These are phyloP conservation scores for Diploscapter pachys DNA, from an alignment of 1,140 invertebrate genomes.

Conservation along the genomic window DNA sequence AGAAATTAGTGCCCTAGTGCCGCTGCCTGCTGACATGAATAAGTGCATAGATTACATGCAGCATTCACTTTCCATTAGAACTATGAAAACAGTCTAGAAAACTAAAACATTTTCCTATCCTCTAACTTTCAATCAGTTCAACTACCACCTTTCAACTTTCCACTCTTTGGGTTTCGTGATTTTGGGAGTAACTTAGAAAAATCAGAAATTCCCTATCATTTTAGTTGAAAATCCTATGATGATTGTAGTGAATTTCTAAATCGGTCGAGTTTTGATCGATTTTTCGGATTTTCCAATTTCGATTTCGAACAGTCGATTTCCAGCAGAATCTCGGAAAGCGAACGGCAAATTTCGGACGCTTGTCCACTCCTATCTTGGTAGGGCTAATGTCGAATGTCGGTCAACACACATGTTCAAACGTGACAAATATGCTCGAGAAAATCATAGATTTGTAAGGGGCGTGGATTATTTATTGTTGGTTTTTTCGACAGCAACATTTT, in stretches of 20 bases:
- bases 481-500: background rate
- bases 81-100: background rate
- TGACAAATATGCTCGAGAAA: too few relatives aligned
- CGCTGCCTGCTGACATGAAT: background rate
- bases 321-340: slow-evolving; percentile 32
- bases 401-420: too few relatives aligned
- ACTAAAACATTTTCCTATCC: slow-evolving; percentile 8
- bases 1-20: background rate
- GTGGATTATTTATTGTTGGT: slow-evolving; percentile 9
- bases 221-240: background rate
- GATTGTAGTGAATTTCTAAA: background rate
- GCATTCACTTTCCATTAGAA: background rate
- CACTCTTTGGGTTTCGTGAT: background rate
- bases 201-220: background rate
- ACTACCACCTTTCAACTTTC: slow-evolving; percentile 1
- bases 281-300: slow-evolving; percentile 11
- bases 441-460: too few relatives aligned
- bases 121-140: background rate
- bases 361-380: slow-evolving; percentile 47
- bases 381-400: background rate
- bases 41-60: background rate
- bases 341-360: slow-evolving; percentile 44
- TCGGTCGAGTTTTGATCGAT: slow-evolving; percentile 67
- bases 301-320: slow-evolving; percentile 14
- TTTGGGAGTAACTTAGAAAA: background rate